Percentiles rank a stretch among this genome's conserved stretches.
These are phyloP conservation scores for Maniola jurtina DNA, from an alignment of 1,140 invertebrate species.

Conservation along the genomic window DNA sequence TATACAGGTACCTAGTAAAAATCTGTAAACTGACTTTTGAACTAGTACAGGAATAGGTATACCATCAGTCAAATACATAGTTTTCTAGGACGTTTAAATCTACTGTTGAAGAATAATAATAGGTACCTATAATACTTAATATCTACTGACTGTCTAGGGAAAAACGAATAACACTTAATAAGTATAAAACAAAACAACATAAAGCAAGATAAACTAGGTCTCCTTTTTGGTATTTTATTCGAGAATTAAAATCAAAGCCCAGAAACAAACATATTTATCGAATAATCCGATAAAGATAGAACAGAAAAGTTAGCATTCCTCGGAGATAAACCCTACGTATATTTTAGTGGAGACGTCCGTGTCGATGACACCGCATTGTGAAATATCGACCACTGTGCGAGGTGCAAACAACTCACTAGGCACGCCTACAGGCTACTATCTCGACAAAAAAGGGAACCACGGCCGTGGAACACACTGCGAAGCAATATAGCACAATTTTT, in stretches of 20 bases:
- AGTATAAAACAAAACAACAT: background rate
- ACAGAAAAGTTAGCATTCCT: conserved; percentile 55
- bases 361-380: conserved; percentile 66
- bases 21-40: no score
- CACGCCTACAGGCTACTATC: conserved; percentile 70
- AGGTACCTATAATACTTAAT: no score
- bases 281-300: conserved; percentile 36
- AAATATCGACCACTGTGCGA: conserved; percentile 75
- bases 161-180: background rate
- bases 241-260: conserved; percentile 27
- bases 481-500: conserved; percentile 73
- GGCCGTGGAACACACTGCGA: conserved; percentile 49
- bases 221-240: conserved; percentile 14
- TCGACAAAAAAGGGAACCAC: conserved; percentile 62
- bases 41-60: no score
- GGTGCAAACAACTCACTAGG: conserved; percentile 75
- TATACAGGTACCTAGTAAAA: no score
- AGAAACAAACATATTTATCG: conserved; percentile 31
- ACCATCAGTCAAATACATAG: no score
- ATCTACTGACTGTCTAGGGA: background rate
- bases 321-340: conserved; percentile 50
- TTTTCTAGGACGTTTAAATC: no score
- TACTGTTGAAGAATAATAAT: no score
- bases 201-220: background rate
- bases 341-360: conserved; percentile 58